Conservation (phyloP, 2,888 invertebrate species). For the Yponomeuta malinellus region DNA sequence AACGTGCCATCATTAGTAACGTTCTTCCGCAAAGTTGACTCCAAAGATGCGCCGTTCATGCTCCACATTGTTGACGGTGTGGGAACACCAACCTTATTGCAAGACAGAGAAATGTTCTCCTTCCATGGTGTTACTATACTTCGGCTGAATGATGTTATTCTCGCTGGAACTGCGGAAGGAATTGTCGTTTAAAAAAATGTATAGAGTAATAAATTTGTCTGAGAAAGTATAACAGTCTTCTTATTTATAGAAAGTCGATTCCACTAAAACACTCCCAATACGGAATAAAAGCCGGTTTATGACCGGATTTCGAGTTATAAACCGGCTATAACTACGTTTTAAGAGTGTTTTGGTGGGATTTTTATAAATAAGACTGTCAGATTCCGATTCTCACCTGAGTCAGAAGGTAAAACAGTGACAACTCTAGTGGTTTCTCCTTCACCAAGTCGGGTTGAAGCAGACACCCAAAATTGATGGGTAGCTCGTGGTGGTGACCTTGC, state of each 20-base stretch:
- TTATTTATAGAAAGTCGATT: neutral
- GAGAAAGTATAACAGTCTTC: neutral
- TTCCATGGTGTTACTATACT: slow-evolving; percentile 90
- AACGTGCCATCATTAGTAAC: slow-evolving; percentile 83
- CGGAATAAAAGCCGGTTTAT: neutral
- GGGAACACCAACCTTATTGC: slow-evolving; percentile 90
- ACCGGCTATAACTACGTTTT: no score
- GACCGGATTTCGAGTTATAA: no score
- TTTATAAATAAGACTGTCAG: neutral
- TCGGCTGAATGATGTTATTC: slow-evolving; percentile 91
- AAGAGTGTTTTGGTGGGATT: neutral
- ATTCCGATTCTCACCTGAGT: slow-evolving; percentile 65
- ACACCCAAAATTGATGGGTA: slow-evolving; percentile 83
- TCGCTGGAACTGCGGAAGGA: slow-evolving; percentile 81
- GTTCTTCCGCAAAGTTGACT: slow-evolving; percentile 80
- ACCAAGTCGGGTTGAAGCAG: slow-evolving; percentile 87
- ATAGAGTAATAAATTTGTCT: neutral
- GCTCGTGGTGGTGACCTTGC: slow-evolving; percentile 81
- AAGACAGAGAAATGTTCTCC: slow-evolving; percentile 87
- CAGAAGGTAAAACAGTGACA: slow-evolving; percentile 84
- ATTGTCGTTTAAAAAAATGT: neutral
- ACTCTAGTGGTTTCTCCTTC: slow-evolving; percentile 89
- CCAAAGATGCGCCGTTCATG: slow-evolving; percentile 83
- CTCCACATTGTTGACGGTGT: slow-evolving; percentile 86
- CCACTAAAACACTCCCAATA: neutral